phyloP scores from a whole-genome alignment of 1,140 invertebrate species.

The Papilio polytes region DNA sequence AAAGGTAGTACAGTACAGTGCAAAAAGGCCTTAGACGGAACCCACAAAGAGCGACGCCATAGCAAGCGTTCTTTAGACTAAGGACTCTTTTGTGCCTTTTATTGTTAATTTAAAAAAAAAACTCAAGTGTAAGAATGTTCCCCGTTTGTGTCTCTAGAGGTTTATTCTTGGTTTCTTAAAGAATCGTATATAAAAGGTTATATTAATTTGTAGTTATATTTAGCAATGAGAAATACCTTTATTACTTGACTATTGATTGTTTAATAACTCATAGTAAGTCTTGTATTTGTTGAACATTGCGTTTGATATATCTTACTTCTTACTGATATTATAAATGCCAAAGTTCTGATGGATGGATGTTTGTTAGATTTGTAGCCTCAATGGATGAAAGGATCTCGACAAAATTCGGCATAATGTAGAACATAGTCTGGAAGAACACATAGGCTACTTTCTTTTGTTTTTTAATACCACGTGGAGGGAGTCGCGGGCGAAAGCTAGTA shows the following conservation, averaged over 20 bases:
- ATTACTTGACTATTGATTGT: background rate
- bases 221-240: background rate
- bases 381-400: no score
- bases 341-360: no score
- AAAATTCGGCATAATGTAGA: no score
- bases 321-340: no score
- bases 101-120: slow-evolving; percentile 1
- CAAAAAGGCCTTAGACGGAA: background rate
- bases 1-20: background rate
- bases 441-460: no score
- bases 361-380: no score
- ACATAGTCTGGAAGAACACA: no score
- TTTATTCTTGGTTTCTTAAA: background rate
- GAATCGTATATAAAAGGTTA: background rate
- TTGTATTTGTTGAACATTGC: no score
- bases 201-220: background rate
- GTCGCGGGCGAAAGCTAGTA: no score
- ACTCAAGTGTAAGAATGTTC: background rate
- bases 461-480: no score
- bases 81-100: background rate
- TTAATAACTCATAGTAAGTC: no score
- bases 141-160: background rate
- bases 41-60: background rate
- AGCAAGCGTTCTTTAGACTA: background rate
- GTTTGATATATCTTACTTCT: no score